These are phyloP conservation scores for Elephas maximus DNA, from an alignment of 2,113 vertebrate genomes.

Conservation along the genomic window DNA sequence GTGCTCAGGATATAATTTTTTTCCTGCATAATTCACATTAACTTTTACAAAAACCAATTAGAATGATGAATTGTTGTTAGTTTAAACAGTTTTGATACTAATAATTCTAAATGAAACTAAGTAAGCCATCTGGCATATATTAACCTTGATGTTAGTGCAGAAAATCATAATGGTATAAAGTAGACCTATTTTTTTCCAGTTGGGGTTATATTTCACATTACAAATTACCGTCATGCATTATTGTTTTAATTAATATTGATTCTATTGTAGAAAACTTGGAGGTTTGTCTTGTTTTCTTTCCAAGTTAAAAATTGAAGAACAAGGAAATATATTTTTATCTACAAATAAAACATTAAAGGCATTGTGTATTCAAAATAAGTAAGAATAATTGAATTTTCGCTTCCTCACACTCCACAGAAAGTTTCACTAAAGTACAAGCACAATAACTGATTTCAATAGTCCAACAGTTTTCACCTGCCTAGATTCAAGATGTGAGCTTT, in stretches of 20 bases:
- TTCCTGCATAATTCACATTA: constrained; percentile 73
- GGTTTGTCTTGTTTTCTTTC: neutral
- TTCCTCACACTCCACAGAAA: neutral
- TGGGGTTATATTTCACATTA: constrained; percentile 61
- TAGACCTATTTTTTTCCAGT: constrained; percentile 60
- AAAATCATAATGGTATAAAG: constrained; percentile 63
- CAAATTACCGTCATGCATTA: neutral
- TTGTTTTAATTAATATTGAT: constrained; percentile 65
- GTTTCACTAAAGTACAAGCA: neutral
- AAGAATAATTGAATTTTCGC: constrained; percentile 14
- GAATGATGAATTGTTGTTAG: constrained; percentile 81
- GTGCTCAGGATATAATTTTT: constrained; percentile 60
- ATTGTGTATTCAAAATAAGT: constrained; percentile 74
- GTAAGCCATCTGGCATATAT: constrained; percentile 79
- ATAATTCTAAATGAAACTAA: constrained; percentile 83
- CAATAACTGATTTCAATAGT: constrained; percentile 63
- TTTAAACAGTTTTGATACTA: constrained; percentile 81
- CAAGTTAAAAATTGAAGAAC: constrained; percentile 60
- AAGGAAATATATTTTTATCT: constrained; percentile 5
- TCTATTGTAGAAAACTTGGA: neutral
- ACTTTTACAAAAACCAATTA: constrained; percentile 79
- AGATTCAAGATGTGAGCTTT: constrained; percentile 60
- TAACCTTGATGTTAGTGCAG: constrained; percentile 77
- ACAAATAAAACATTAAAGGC: constrained; percentile 60
- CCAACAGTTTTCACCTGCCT: constrained; percentile 49